Evolutionary conservation across 2,113 vertebrate genomes (phyloP).

Genomic region (Tragelaphus scriptus): DNA sequence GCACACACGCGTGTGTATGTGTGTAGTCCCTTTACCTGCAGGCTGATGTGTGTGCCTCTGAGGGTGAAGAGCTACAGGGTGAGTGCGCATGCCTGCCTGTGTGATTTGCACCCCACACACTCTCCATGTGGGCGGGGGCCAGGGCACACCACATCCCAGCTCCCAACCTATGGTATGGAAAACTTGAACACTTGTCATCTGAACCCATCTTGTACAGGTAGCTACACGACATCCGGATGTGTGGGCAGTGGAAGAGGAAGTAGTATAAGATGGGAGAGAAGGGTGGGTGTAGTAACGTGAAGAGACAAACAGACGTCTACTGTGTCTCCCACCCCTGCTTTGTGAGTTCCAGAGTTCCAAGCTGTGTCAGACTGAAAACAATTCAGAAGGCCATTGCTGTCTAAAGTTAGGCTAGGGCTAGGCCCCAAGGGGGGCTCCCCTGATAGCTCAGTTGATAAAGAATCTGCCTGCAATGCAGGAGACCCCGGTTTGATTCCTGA

Average conservation of each 20-base stretch:
- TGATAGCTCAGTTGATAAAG: neutral
- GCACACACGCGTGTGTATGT: rapidly evolving
- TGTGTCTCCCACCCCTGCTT: neutral
- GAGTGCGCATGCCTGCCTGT: neutral
- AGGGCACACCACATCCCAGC: neutral
- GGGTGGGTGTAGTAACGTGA: rapidly evolving
- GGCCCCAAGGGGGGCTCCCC: neutral
- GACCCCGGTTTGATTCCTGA: neutral
- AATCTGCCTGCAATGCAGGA: neutral
- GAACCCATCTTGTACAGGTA: neutral
- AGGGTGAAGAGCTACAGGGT: neutral
- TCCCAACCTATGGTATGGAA: neutral
- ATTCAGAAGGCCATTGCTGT: neutral
- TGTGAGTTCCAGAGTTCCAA: neutral
- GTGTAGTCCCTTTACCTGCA: neutral
- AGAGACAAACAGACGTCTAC: neutral
- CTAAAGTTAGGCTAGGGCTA: neutral
- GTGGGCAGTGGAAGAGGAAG: neutral
- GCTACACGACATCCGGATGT: rapidly evolving
- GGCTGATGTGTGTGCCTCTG: neutral
- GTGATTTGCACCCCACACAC: neutral
- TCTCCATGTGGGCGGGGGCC: rapidly evolving
- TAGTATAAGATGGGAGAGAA: neutral
- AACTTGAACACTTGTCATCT: neutral
- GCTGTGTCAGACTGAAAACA: neutral